Base-by-base conservation (phyloP, 2,113 vertebrate species). In the Corythoichthys intestinalis region DNA sequence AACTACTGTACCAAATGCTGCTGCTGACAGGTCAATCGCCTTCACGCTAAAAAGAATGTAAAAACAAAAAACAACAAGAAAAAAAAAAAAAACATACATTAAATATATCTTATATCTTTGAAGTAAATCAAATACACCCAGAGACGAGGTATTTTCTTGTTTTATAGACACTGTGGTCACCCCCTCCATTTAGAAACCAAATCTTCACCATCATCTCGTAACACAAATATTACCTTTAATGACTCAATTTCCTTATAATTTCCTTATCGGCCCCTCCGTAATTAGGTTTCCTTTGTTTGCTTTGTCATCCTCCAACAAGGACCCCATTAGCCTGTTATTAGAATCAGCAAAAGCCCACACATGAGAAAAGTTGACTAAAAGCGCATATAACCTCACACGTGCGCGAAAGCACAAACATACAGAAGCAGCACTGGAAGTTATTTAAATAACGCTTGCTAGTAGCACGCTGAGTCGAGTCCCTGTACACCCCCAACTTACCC, bases 241-340 rank as follows among this genome's bases (percentile, higher is more conserved):
- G 86, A 80, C 73, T 85, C 81, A 70, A 84, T 85, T 89, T 89
- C 87, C 87, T 85, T 67, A 84, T 79, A 76, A 86, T 83, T 85
- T 88, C 85, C 86, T 86, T 87, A 90, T 91, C 72, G 37, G 1
- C 74, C 66, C 56, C 67, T 12, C 3, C 2, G 5, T 85, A 77
- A 91, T 84, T 83, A 77, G 73, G 65, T 63, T 57, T 69, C 76
- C 70, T 81, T 85, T 89, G 84, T 90, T 91, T 88, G 81, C 80
- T 83, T 89, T 87, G 75, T 83, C 79, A 69, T 81, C 72, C 70
- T 82, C 66, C 68, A 72, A 77, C 53, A 71, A 12, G 69, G 72
- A 69, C 69, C 75, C 71, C 76, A 57, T 57, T 35, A 35, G 11
- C 11, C 80, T 87, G 75, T 83, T 86, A 79, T 84, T 76, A 64